Conservation (phyloP, 2,888 invertebrate genomes). For the Drosophila gaucha region DNA sequence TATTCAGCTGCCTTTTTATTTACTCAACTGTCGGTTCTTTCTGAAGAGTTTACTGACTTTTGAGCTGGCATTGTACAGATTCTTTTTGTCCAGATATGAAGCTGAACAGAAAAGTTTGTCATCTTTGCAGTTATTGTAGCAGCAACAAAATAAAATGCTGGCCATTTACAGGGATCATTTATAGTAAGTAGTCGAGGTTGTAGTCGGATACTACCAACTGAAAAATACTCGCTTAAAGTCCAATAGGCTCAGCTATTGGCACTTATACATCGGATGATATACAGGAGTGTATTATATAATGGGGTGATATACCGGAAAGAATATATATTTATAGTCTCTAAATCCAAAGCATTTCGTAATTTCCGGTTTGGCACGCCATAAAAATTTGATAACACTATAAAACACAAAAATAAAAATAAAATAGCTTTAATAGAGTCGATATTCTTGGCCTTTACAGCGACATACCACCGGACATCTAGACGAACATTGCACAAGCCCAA, state of each 20-base stretch:
- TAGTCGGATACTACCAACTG: neutral
- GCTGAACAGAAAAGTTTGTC: constrained; percentile 14
- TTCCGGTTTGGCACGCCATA: too few relatives aligned
- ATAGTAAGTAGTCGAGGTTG: neutral
- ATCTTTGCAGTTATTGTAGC: neutral
- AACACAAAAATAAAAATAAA: too few relatives aligned
- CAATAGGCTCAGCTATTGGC: neutral
- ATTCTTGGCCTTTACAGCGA: too few relatives aligned
- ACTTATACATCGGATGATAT: too few relatives aligned
- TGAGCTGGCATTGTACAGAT: constrained; percentile 25
- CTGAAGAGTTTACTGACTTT: constrained; percentile 13
- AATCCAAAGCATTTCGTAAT: too few relatives aligned
- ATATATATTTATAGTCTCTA: too few relatives aligned
- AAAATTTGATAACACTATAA: too few relatives aligned
- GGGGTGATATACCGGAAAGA: too few relatives aligned
- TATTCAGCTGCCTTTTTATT: constrained; percentile 19
- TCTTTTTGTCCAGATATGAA: constrained; percentile 44
- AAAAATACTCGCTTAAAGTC: neutral
- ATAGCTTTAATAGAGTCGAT: too few relatives aligned
- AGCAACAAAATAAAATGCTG: neutral
- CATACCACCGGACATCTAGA: neutral
- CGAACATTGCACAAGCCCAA: neutral
- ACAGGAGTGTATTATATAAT: too few relatives aligned
- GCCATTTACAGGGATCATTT: neutral
- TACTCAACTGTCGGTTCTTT: constrained; percentile 12